Evolutionary conservation across 2,888 invertebrate species (phyloP), one percentile per base, ranked within the genome.

Genomic region (Raillietiella orientalis): DNA sequence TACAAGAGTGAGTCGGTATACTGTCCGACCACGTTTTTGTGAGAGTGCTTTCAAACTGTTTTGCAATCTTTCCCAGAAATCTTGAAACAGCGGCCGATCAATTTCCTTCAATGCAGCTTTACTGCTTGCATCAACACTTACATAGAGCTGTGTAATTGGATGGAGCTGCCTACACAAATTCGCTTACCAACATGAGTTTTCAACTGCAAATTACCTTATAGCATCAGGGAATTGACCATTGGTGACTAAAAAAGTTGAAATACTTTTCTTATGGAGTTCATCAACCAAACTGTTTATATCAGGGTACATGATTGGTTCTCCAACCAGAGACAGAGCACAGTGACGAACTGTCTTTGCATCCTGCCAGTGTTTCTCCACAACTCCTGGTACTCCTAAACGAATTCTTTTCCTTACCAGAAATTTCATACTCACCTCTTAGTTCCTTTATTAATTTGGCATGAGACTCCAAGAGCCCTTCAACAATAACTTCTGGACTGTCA

Each of bases 241-340:
- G 8, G 58, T 58, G 12, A 58, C 58, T 4, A 58, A 41, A 39
- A 58, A 58, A 5, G 55, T 44, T 4, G 57, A 58, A 28, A 58
- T 55, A 5, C 39, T 35, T 34, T 46, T 44, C 1, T 36, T 32
- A 37, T 57, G 57, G 4, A 57, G 43, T 23, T 56, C 36, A 6
- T 39, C 33, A 4, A 55, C 39, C 33, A 56, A 49, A 27, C 39
- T 41, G 39, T 56, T 56, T 29, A 58, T 58, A 36, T 55, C 47
- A 9, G 58, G 57, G 39, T 58, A 58, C 57, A 58, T 58, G 31
- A 58, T 58, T 2, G 58, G 58, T 35, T 58, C 58, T 5, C 58
- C 58, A 4, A 58, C 58, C 10, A 58, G 40, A 3, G 56, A 57
- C 25, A 58, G 38, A 20, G 58, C 58, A 41, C 58, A 58, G 36